Evolutionary conservation across 2,797 vertebrate genomes (phyloP), one percentile per base, ranked within the genome.

Genomic region (Moxostoma hubbsi): DNA sequence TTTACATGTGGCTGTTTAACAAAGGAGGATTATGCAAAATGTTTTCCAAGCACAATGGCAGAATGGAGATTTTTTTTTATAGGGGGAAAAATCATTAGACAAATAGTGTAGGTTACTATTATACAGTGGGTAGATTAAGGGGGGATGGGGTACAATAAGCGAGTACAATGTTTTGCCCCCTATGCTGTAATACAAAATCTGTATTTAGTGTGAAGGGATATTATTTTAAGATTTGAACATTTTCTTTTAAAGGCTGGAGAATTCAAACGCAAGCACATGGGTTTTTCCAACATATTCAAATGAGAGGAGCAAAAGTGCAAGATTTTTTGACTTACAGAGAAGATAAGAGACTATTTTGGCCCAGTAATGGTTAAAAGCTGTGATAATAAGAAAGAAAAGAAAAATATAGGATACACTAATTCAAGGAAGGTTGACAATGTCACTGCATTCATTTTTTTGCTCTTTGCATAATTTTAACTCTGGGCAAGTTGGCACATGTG

Each of bases 161-260:
- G 72, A 13, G 9, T 82, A 89, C 93, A 93, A 94, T 92, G 88
- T 90, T 89, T 94, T 94, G 86, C 87, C 50, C 84, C 73, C 73
- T 36, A 43, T 62, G 15, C 7, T 3, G 66, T 49, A 72, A 77
- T 46, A 5, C 55, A 77, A 63, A 36, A 46, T 82, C 61, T 4
- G 7, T 36, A 36, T 36, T 36, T 36, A 36, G 36, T 36, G 36
- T 36, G 36, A 61, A 10, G 55, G 6, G 36, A 54, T 53, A 50
- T 47, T 0, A 24, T 11, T 76, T 36, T 4, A 36, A 49, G 36
- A 66, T 9, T 57, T 57, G 10, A 61, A 73, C 12, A 1, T 11
- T 10, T 65, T 51, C 12, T 13, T 75, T 63, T 9, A 9, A 46
- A 45, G 43, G 9, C 53, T 15, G 13, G 16, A 75, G 16, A 8